Conservation (phyloP, 2,797 vertebrate species). For the Bovichtus diacanthus region DNA sequence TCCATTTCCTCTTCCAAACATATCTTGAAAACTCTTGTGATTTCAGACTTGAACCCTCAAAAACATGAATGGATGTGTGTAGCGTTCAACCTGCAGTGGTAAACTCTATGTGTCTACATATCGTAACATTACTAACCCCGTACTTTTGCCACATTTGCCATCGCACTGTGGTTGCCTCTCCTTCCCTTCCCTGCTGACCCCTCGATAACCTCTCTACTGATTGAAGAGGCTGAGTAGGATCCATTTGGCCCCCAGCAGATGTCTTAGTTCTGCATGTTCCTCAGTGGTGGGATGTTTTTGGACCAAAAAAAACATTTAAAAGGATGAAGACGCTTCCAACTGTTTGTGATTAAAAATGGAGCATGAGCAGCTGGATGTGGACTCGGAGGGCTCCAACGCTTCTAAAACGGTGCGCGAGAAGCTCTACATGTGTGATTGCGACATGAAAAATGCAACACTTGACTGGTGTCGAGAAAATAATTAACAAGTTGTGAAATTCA, state of each 20-base stretch:
- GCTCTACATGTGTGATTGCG: neutral
- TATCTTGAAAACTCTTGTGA: neutral
- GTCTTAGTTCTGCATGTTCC: conserved; percentile 21
- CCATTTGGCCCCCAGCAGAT: conserved; percentile 46
- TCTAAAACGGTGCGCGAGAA: neutral
- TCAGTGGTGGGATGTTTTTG: conserved; percentile 22
- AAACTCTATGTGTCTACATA: neutral
- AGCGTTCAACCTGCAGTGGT: neutral
- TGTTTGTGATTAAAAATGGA: conserved; percentile 36
- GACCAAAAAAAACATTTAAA: conserved; percentile 32
- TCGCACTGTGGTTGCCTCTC: neutral
- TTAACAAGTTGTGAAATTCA: too few species aligned
- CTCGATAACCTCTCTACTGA: conserved; percentile 45
- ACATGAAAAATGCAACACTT: conserved; percentile 4
- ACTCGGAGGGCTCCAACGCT: neutral
- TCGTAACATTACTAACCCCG: conserved; percentile 2
- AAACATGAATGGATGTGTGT: neutral
- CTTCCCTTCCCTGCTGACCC: conserved; percentile 29
- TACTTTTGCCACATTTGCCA: conserved; percentile 12
- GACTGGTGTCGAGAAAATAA: neutral
- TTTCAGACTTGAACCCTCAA: neutral
- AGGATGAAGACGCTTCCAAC: neutral
- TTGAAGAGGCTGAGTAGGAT: conserved; percentile 44
- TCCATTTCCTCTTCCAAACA: neutral
- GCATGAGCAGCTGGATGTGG: conserved; percentile 24